Evolutionary conservation across 2,888 invertebrate genomes (phyloP), one percentile per base, ranked within the genome.

Genomic region (Adineta ricciae): DNA sequence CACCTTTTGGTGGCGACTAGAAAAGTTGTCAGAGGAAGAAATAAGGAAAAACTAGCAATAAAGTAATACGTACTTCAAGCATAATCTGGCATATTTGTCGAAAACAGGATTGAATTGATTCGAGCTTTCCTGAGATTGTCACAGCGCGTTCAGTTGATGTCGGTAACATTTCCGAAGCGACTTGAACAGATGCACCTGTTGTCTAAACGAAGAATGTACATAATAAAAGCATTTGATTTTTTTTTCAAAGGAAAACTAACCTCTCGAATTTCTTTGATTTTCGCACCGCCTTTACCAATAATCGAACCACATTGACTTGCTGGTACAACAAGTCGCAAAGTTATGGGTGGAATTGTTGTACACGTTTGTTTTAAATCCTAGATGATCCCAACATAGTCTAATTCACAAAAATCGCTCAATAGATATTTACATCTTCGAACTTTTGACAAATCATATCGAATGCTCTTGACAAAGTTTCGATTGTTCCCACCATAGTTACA

Each of bases 401-500:
- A n/a, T 21, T 11, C 21, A 84, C 27, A 46, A 84, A n/a, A 32
- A 85, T 46, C 46, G 11, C 5, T 46, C 46, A 32, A 54, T 14
- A 3, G 41, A 84, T 16, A 87, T 92, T 91, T 92, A 96, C 96
- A 94, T 99, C 98, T 93, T 99, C 97, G 91, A 99, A 97, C 92
- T 99, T 99, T 92, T 96, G 96, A 93, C 97, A 97, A 91, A 99
- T 98, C 92, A 99, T 94, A 90, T 96, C 95, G 92, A 99, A 99
- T 88, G 99, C 98, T 93, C 96, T 96, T 92, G 95, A 96, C 91
- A 99, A 97, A 89, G 96, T 95, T 92, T 94, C 95, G 90, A 96
- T 95, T 90, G 95, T 95, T 89, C 99, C 99, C 87, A 97, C 97
- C 89, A 99, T 96, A 87, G 98, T 99, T 88, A 99, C 99, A 91